These are phyloP conservation scores for Anarhynchus alexandrinus DNA, from an alignment of 2,113 vertebrate species.

Conservation along the genomic window DNA sequence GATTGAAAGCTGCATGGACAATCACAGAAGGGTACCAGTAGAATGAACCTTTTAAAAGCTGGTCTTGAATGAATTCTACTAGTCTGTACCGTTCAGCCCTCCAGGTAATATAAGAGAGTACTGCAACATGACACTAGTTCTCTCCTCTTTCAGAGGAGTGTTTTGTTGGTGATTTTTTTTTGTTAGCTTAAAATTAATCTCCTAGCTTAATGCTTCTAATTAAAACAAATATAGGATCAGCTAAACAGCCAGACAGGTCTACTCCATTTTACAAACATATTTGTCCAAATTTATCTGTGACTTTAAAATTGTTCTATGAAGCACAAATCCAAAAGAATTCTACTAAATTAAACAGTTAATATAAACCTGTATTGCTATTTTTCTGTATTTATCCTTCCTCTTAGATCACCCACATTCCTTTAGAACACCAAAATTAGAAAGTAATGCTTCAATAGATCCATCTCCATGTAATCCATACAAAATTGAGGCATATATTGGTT, in stretches of 20 bases:
- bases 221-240: neutral
- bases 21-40: neutral
- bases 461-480: neutral
- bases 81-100: neutral
- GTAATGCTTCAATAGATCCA: neutral
- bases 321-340: neutral
- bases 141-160: neutral
- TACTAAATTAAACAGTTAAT: neutral
- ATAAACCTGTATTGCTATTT: neutral
- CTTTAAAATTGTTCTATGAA: neutral
- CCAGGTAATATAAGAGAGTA: neutral
- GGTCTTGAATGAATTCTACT: neutral
- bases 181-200: neutral
- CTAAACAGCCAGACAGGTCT: neutral
- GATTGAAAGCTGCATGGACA: neutral
- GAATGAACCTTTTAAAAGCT: neutral
- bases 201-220: neutral
- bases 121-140: neutral
- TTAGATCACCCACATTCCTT: neutral
- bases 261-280: neutral
- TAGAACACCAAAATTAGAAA: neutral
- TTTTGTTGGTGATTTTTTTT: neutral
- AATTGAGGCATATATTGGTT: neutral
- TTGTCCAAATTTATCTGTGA: neutral
- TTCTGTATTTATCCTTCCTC: neutral